Evolutionary conservation across 1,140 invertebrate genomes (phyloP).

Genomic region (Eumeta japonica): DNA sequence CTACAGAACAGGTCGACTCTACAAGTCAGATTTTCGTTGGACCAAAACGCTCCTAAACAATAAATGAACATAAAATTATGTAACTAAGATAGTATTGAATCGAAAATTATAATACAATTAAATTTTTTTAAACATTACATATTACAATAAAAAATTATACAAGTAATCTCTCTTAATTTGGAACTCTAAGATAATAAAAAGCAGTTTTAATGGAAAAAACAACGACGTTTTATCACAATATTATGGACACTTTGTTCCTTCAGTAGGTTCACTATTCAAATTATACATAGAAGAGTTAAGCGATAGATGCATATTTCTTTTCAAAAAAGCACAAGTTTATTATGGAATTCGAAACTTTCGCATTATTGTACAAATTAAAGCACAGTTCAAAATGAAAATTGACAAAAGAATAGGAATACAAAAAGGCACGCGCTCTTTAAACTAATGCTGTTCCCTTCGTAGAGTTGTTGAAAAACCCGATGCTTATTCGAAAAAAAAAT

Average conservation of each 20-base stretch:
- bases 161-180: slow-evolving; percentile 47
- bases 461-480: slow-evolving; percentile 24
- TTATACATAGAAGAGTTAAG: slow-evolving; percentile 48
- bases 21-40: slow-evolving; percentile 40
- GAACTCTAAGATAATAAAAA: slow-evolving; percentile 24
- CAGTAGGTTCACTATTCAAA: slow-evolving; percentile 46
- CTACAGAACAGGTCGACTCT: slow-evolving; percentile 47
- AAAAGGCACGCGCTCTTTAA: too few relatives aligned
- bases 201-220: background rate
- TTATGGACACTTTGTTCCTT: slow-evolving; percentile 41
- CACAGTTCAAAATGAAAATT: slow-evolving; percentile 13
- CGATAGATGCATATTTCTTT: slow-evolving; percentile 27
- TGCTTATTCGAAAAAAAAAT: slow-evolving; percentile 33
- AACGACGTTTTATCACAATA: slow-evolving; percentile 43
- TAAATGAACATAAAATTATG: slow-evolving; percentile 31
- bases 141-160: slow-evolving; percentile 47
- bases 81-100: too few relatives aligned
- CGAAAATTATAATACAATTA: slow-evolving; percentile 35
- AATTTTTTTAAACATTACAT: slow-evolving; percentile 30
- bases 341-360: background rate
- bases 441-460: background rate
- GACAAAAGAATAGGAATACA: background rate
- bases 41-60: slow-evolving; percentile 42
- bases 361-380: slow-evolving; percentile 7
- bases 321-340: slow-evolving; percentile 47